A percentile compares a stretch with the other conserved stretches of the same genome.
Evolutionary conservation across 2,888 invertebrate species (phyloP).

Genomic region (Andrena camellia): DNA sequence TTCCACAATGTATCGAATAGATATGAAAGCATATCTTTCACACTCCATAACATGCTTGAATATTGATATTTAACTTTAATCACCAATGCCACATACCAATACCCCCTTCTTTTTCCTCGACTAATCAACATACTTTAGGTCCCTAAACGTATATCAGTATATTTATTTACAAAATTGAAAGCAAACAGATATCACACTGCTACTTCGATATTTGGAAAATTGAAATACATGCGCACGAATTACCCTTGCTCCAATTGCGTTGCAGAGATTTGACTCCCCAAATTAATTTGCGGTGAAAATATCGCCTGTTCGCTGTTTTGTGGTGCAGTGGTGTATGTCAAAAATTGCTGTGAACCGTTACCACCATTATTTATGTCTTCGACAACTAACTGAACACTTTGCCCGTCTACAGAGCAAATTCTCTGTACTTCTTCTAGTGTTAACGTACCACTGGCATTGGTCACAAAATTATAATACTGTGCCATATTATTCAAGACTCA

Average conservation of each 20-base stretch:
- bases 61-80: slow-evolving; percentile 46
- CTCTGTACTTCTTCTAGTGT: slow-evolving; percentile 80
- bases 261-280: slow-evolving; percentile 77
- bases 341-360: slow-evolving; percentile 77
- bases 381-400: slow-evolving; percentile 80
- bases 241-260: slow-evolving; percentile 83
- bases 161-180: slow-evolving; percentile 51
- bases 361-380: slow-evolving; percentile 81
- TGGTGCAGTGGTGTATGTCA: slow-evolving; percentile 78
- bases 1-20: slow-evolving; percentile 26
- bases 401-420: slow-evolving; percentile 80
- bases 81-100: slow-evolving; percentile 58
- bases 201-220: slow-evolving; percentile 54
- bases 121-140: slow-evolving; percentile 31
- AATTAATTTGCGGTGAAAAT: slow-evolving; percentile 79
- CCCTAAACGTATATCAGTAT: slow-evolving; percentile 30
- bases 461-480: slow-evolving; percentile 82
- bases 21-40: slow-evolving; percentile 32
- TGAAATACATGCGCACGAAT: slow-evolving; percentile 71
- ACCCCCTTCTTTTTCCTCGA: slow-evolving; percentile 50
- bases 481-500: slow-evolving; percentile 81
- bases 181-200: slow-evolving; percentile 39
- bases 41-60: slow-evolving; percentile 32
- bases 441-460: slow-evolving; percentile 80
- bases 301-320: slow-evolving; percentile 77